Percentiles rank a stretch among this genome's conserved stretches.
These are phyloP conservation scores for Drosophila birchii DNA, from an alignment of 2,888 invertebrate species.

Conservation along the genomic window DNA sequence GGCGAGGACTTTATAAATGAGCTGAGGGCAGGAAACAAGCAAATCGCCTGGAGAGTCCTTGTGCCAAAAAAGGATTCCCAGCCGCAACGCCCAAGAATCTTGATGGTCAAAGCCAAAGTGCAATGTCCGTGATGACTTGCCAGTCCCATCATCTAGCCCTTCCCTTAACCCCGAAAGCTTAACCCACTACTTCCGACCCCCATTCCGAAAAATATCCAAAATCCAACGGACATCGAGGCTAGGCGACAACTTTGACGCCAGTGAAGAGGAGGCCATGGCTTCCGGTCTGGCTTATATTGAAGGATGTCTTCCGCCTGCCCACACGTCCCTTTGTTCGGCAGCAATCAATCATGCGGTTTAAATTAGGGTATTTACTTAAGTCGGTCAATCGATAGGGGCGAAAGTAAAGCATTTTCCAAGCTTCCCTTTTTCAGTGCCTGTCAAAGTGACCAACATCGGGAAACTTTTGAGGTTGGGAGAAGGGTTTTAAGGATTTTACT, in stretches of 20 bases:
- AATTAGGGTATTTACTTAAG: conserved; percentile 79
- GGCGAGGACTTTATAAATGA: conserved; percentile 48
- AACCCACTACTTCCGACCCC: conserved; percentile 24
- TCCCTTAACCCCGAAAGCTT: conserved; percentile 13
- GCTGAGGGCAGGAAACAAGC: conserved; percentile 65
- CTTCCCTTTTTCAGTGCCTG: conserved; percentile 8
- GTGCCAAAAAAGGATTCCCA: conserved; percentile 59
- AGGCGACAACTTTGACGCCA: conserved; percentile 68
- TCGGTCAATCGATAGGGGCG: conserved; percentile 60
- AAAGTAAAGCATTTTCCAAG: conserved; percentile 36
- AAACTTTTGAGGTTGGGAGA: conserved; percentile 20
- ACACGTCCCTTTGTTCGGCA: conserved; percentile 36
- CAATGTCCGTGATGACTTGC: conserved; percentile 76
- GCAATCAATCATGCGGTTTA: conserved; percentile 79
- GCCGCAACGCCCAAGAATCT: conserved; percentile 48
- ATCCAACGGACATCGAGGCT: conserved; percentile 32
- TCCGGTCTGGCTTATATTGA: conserved; percentile 63
- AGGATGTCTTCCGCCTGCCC: conserved; percentile 21
- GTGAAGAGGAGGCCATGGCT: conserved; percentile 33
- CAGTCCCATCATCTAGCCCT: conserved; percentile 42
- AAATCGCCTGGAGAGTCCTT: conserved; percentile 58
- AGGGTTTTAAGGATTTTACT: conserved; percentile 18
- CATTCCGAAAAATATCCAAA: conserved; percentile 41
- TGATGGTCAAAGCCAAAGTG: conserved; percentile 78
- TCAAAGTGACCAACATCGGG: conserved; percentile 25